Percentiles rank a stretch among this genome's conserved stretches.
phyloP scores from a whole-genome alignment of 2,113 vertebrate species.

The Empidonax alnorum region DNA sequence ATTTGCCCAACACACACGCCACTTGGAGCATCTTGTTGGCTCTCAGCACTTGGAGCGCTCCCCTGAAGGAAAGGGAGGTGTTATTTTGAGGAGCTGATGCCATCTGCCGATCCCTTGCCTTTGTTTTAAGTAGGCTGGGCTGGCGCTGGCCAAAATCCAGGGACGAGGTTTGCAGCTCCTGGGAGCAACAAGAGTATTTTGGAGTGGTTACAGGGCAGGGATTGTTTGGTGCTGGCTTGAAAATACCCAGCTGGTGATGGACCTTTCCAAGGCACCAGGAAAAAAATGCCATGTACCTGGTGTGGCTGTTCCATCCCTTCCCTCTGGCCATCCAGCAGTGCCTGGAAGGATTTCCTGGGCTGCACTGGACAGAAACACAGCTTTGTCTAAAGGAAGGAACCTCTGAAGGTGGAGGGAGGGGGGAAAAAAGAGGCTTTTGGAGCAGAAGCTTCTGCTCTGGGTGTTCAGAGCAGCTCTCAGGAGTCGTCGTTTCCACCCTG shows the following conservation, averaged over 20 bases:
- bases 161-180: background rate
- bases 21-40: background rate
- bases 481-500: background rate
- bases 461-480: background rate
- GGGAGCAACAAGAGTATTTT: background rate
- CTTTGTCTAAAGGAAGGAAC: background rate
- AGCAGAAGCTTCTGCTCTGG: background rate
- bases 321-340: background rate
- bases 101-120: background rate
- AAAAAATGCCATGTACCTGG: rapidly evolving
- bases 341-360: background rate
- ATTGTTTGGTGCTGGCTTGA: background rate
- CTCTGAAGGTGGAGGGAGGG: background rate
- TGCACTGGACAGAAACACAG: background rate
- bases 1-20: background rate
- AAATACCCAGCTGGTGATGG: background rate
- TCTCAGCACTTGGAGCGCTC: background rate
- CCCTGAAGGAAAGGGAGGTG: background rate
- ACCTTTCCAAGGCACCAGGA: background rate
- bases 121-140: background rate
- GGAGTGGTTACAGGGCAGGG: background rate
- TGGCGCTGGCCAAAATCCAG: background rate
- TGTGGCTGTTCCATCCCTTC: background rate
- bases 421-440: rapidly evolving
- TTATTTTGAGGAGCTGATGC: background rate